Base-by-base conservation (phyloP, 2,797 vertebrate species). In the Macroramphosus scolopax region DNA sequence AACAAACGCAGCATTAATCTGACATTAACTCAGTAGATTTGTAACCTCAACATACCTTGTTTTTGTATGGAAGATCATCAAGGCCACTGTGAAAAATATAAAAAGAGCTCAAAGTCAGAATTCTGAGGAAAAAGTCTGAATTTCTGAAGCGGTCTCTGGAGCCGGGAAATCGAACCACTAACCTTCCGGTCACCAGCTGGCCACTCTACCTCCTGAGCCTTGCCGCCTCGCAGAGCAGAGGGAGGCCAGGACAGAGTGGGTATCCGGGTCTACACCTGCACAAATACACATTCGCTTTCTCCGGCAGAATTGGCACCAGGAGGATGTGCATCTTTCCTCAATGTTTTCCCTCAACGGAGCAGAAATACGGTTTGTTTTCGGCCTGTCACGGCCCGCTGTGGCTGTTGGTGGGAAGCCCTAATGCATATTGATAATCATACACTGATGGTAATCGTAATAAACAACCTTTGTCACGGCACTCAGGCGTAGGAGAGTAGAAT, bases 341-440 rank as follows among this genome's bases (percentile, higher is more conserved):
- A 81, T 80, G 75, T 65, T 67, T 73, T 68, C 53, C 49, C 70
- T 63, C 37, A 12, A 54, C 57, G 64, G 49, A 81, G 74, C 67
- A 67, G 55, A 67, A 68, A 67, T 55, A 25, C 48, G 65, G 75
- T 84, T 81, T 80, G 75, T 82, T 82, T 80, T 61, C 40, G 55
- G 35, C 33, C 54, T 77, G 74, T 61, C 67, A 63, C 32, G 63
- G 68, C 61, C 60, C 67, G 57, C 75, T 67, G 61, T 71, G 57
- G 47, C 77, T 35, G 35, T 75, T 77, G 49, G 61, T 35, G 53
- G 65, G 64, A 68, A 72, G 55, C 51, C 39, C 28, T 81, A 67
- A 81, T 75, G 64, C 68, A 81, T 80, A 87, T 72, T 74, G 69
- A 83, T 85, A 84, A 85, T 83, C 73, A 73, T 63, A 75, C 62